Base-by-base conservation (phyloP, 2,113 vertebrate genomes). In the Dasypus novemcinctus region DNA sequence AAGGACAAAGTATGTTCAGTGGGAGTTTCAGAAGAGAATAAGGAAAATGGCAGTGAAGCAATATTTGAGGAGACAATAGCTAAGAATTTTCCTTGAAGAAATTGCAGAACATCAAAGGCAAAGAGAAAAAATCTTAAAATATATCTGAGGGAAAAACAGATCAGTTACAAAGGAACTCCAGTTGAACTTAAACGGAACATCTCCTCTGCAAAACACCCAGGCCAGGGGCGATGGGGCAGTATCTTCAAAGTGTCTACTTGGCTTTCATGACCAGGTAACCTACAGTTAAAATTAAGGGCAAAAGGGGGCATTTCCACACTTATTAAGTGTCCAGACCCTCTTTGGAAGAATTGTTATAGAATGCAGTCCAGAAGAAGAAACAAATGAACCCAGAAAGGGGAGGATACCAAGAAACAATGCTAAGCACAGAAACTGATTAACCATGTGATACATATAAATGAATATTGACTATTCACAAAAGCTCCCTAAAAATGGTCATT, bases 231-330 rank as follows among this genome's bases (percentile, higher is more conserved):
- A 69, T 57, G 36, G 43, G 92, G 43, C 21, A 90, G 12, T 43
- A 71, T 27, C 61, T 89, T 92, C 41, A 29, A 85, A 91, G 59
- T 91, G 76, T 66, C 80, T 81, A 5, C 63, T 72, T 43, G 66
- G 75, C 12, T 92, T 95, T 79, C 90, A 91, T 68, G 54, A 54
- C 76, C 49, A 93, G 59, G 41, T 68, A 86, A 82, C 23, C 68
- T 82, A 75, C 8, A 90, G 36, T 87, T 81, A 87, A 92, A 95
- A 80, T 82, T 72, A 80, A 92, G 87, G 63, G 43, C 15, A 64
- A 87, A 72, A 88, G 41, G 46, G 27, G 41, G 4, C n/a, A 69
- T 84, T 54, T 84, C 20, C 7, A 78, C 75, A 46, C 14, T 36
- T 59, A 29, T 25, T 61, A 63, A 91, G 20, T 49, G 52, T 49